Evolutionary conservation across 2,888 invertebrate species (phyloP).

Genomic region (Selenia dentaria): DNA sequence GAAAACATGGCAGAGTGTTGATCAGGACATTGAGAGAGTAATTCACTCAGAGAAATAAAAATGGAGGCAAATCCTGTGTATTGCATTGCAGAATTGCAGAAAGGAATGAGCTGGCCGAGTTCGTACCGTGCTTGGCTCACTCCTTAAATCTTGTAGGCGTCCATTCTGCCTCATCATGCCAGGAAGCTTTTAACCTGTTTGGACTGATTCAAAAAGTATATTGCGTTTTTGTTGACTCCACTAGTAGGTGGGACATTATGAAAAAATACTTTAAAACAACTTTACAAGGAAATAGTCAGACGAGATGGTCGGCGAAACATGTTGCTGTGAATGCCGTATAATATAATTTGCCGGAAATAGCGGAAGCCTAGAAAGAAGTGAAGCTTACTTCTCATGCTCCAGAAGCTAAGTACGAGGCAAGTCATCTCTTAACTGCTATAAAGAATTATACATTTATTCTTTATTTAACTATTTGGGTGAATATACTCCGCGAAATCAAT

Average conservation of each 20-base stretch:
- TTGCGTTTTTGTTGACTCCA: background rate
- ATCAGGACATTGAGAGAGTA: no score
- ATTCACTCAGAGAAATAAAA: no score
- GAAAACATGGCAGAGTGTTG: no score
- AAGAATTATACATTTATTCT: constrained; percentile 31
- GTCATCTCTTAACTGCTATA: constrained; percentile 23
- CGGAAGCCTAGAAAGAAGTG: constrained; percentile 25
- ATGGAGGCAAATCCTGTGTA: no score
- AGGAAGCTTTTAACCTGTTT: background rate
- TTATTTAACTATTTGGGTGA: constrained; percentile 19
- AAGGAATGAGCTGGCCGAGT: background rate
- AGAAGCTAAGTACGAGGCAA: constrained; percentile 28
- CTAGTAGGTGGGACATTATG: background rate
- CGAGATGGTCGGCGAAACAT: background rate
- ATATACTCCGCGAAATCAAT: background rate
- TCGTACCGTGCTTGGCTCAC: background rate
- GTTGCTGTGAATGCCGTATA: background rate
- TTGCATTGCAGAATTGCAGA: background rate
- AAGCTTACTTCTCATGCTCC: constrained; percentile 23
- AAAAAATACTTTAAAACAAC: background rate
- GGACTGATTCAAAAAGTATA: background rate
- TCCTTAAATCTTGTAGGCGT: background rate
- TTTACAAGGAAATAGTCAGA: background rate
- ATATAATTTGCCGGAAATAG: constrained; percentile 11
- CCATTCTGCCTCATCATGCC: background rate